A percentile compares a stretch with the other conserved stretches of the same genome.
phyloP scores from a whole-genome alignment of 2,113 vertebrate genomes.

The Rhadina sibilatrix region DNA sequence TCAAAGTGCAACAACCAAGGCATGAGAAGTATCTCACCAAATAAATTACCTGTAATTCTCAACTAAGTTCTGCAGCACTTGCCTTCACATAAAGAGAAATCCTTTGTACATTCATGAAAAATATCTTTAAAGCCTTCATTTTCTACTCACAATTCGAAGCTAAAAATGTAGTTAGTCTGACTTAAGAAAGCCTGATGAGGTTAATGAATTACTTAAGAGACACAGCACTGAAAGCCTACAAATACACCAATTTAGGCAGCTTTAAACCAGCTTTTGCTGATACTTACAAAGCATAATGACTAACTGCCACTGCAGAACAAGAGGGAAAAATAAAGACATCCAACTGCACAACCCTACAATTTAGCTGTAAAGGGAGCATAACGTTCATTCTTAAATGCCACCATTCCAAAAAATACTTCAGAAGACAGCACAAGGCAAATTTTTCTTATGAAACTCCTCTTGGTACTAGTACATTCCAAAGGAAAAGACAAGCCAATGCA shows the following conservation, averaged over 20 bases:
- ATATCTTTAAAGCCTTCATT: background rate
- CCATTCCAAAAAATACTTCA: background rate
- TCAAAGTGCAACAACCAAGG: background rate
- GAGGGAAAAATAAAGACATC: background rate
- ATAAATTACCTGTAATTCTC: background rate
- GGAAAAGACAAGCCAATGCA: background rate
- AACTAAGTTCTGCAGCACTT: background rate
- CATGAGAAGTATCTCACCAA: background rate
- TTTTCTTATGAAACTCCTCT: background rate
- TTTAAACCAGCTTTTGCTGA: background rate
- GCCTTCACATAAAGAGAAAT: background rate
- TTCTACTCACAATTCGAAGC: background rate
- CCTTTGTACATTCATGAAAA: background rate
- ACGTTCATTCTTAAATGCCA: background rate
- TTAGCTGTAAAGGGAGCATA: background rate
- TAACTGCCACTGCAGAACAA: background rate
- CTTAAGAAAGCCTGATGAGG: accelerated
- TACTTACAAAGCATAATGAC: background rate
- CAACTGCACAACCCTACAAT: background rate
- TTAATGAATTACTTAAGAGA: background rate
- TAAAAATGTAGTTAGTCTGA: background rate
- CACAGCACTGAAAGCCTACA: background rate
- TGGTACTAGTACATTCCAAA: background rate
- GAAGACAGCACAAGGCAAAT: background rate
- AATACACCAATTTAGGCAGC: background rate